Evolutionary conservation across 2,888 invertebrate species (phyloP), one percentile per base, ranked within the genome.

Genomic region (Rhabditoides inermis): DNA sequence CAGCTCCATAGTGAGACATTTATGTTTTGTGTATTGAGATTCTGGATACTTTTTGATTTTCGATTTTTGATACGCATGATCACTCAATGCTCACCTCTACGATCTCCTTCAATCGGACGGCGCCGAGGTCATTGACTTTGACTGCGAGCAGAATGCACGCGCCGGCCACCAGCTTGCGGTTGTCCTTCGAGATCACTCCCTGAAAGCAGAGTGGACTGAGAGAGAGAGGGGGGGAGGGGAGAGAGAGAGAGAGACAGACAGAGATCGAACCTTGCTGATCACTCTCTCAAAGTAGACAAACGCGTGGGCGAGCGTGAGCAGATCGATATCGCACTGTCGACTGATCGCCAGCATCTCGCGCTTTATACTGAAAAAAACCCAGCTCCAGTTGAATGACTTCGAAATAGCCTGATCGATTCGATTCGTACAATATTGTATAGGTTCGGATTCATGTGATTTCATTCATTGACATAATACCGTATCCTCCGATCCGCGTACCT

Each of bases 221-320:
- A n/a, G n/a, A n/a, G n/a, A n/a, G n/a, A n/a, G n/a, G n/a, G n/a
- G n/a, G n/a, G n/a, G n/a, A n/a, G n/a, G n/a, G n/a, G n/a, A n/a
- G n/a, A n/a, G n/a, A n/a, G n/a, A n/a, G n/a, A n/a, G n/a, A n/a
- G n/a, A n/a, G n/a, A n/a, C n/a, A n/a, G n/a, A n/a, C n/a, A 30
- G 32, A 12, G 39, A 25, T 28, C 26, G 41, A n/a, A 78, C 79
- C 63, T 87, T 87, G 47, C 92, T 82, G 67, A 95, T 90, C 50
- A 95, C 81, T 77, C 91, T 91, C 78, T 98, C 95, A 79, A 94
- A 95, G 80, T 90, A 95, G n/a, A 94, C 94, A 77, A 90, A 94
- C 0, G 92, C 88, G 77, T 91, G 90, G 20, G 95, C 92, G 20
- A 95, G 88, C 1, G 90, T 90, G 57, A 92, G 81, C 55, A 91